Evolutionary conservation across 2,888 invertebrate genomes (phyloP).

Genomic region (Prosopocoilus inquinatus): DNA sequence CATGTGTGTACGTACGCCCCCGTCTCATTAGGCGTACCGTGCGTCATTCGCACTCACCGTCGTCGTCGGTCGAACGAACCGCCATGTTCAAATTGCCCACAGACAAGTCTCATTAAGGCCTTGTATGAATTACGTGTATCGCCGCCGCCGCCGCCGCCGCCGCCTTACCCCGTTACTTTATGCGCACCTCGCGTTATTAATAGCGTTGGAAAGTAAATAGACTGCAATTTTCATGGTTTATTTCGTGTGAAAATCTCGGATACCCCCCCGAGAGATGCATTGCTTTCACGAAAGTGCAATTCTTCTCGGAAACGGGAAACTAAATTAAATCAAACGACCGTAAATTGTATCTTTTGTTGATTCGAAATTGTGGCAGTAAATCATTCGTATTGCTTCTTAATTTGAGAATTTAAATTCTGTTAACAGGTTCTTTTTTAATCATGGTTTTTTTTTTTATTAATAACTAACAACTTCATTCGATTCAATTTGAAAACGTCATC

Average conservation of each 20-base stretch:
- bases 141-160: neutral
- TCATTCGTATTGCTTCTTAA: too few relatives aligned
- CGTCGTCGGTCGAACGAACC: too few relatives aligned
- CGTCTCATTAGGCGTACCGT: constrained; percentile 29
- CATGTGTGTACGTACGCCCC: constrained; percentile 22
- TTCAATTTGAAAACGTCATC: too few relatives aligned
- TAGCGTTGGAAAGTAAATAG: constrained; percentile 15
- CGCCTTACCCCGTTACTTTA: neutral
- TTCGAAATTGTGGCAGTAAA: too few relatives aligned
- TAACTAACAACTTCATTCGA: too few relatives aligned
- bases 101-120: constrained; percentile 20
- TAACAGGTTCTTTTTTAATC: too few relatives aligned
- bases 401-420: too few relatives aligned
- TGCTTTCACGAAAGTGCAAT: too few relatives aligned
- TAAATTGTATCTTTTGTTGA: too few relatives aligned
- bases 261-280: constrained; percentile 1
- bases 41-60: constrained; percentile 21
- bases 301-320: too few relatives aligned
- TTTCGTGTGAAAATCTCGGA: constrained; percentile 18
- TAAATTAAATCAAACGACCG: too few relatives aligned
- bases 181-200: constrained; percentile 14
- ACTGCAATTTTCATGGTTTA: constrained; percentile 14
- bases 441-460: too few relatives aligned
- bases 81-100: constrained; percentile 14
- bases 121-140: constrained; percentile 18